Base-by-base conservation (phyloP, 2,113 vertebrate genomes). In the Sialia sialis region DNA sequence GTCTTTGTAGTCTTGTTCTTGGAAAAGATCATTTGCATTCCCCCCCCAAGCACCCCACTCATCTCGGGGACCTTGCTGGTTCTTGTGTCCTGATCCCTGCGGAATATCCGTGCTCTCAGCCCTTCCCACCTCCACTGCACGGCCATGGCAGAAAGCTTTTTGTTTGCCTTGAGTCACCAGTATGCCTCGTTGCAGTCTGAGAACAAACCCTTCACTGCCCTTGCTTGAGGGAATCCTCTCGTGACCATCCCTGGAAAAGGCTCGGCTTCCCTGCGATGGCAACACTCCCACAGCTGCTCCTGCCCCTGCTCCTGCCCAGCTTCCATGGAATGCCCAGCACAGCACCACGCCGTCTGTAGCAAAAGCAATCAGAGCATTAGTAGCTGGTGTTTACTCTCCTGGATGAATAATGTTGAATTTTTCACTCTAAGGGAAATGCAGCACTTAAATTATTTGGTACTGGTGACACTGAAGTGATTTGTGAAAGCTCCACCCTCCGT, bases 21-120 rank as follows among this genome's bases (percentile, higher is more conserved):
- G 66, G 91, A 88, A 85, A 93, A 95, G 87, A 74, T 92, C 66
- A 44, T 94, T 90, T 95, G 87, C 83, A 89, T 93, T 91, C 87
- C 81, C 54, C 23, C 7, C 17, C 17, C 38, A 68, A n/a, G 48
- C 55, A 32, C 79, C 86, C 75, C 63, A 14, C 66, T 79, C 89
- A 43, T 23, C 89, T 32, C 6, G 58, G 63, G 94, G 78, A 23
- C 43, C 21, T 26, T 30, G 36, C 34, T 48, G 44, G 8, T 17
- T 56, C 52, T 75, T 64, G 41, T 58, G 49, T 89, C 48, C 80
- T 54, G 49, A 7, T 69, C 54, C 16, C 79, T 27, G 34, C 34
- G 18, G 89, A 86, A 76, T 64, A 51, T 78, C 11, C 0, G 4
- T 69, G 82, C 67, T 75, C n/a, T 30, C 81, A 89, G 95, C 84